Evolutionary conservation across 2,888 invertebrate genomes (phyloP), one percentile per base, ranked within the genome.

Genomic region (Argyresthia goedartella): DNA sequence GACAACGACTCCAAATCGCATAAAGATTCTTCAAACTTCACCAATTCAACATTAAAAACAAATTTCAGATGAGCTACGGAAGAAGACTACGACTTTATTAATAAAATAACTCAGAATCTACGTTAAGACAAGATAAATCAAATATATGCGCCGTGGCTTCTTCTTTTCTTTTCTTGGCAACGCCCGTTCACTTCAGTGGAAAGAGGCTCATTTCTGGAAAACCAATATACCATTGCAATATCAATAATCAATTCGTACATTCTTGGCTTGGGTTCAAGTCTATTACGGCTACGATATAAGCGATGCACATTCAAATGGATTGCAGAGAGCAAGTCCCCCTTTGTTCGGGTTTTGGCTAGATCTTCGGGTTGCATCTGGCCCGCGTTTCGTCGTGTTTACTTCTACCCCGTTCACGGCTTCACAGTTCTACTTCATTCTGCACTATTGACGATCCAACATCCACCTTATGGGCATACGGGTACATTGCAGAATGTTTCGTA

Each of bases 171-270:
- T 55, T 55, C 55, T 55, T 55, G 55, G 53, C 55, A 52, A 33
- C 50, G 48, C 50, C 46, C 58, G 53, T 54, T 55, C 52, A 54
- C 50, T 52, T 55, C 53, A 48, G 49, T 53, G 53, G 54, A 53
- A 54, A 54, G 53, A 54, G 55, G 54, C 56, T 66, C 72, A 73
- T 74, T 76, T 71, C 73, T 70, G 67, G 68, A 72, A 73, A 76
- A 76, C 73, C 77, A 78, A 76, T 79, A 75, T 66, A 75, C 71
- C 73, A 75, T 76, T 70, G 78, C 80, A 77, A 85, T 86, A 85
- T 82, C 84, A 81, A 84, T 85, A 86, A 86, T 86, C 85, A 86
- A 86, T 85, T 79, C 81, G 73, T 75, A 80, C 77, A 82, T 84
- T 82, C 78, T 82, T 86, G 85, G 85, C 85, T 65, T 60, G 59